phyloP scores from a whole-genome alignment of 1,140 invertebrate genomes.

The Aphelenchoides fujianensis region DNA sequence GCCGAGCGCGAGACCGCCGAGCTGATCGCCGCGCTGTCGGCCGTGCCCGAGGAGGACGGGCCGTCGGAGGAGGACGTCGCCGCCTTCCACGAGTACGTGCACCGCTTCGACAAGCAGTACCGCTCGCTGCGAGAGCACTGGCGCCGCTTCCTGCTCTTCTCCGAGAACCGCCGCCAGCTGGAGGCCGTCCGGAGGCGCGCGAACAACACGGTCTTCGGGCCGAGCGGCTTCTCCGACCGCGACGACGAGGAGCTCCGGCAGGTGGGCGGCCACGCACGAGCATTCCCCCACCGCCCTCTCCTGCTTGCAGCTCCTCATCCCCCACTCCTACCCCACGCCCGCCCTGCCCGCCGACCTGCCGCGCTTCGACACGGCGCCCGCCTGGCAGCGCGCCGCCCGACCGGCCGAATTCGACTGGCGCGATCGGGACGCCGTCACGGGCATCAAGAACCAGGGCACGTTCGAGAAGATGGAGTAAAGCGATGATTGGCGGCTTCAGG shows the following conservation, averaged over 20 bases:
- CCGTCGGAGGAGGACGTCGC: not conserved
- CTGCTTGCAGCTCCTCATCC: not conserved
- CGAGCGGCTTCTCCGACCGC: not conserved
- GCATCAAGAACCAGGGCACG: conserved; percentile 6
- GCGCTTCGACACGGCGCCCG: conserved; percentile 4
- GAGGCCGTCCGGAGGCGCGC: not conserved
- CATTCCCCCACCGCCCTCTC: not conserved
- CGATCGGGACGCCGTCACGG: not conserved
- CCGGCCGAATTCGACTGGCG: not conserved
- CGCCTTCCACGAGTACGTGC: not conserved
- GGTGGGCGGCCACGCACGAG: not conserved
- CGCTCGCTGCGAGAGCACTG: not conserved
- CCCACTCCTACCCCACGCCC: not conserved
- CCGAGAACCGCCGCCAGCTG: not conserved
- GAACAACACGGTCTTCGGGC: not conserved
- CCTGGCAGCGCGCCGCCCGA: not conserved
- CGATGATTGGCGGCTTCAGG: conserved; percentile 18
- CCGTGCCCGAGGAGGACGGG: not conserved
- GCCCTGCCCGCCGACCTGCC: not conserved
- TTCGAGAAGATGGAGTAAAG: not conserved
- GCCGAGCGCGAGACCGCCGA: not conserved
- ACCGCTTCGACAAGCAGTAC: not conserved
- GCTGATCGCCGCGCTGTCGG: not conserved
- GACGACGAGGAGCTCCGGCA: not conserved
- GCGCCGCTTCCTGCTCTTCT: not conserved